Evolutionary conservation across 2,797 vertebrate genomes (phyloP).

Genomic region (Muscicapa comitata): DNA sequence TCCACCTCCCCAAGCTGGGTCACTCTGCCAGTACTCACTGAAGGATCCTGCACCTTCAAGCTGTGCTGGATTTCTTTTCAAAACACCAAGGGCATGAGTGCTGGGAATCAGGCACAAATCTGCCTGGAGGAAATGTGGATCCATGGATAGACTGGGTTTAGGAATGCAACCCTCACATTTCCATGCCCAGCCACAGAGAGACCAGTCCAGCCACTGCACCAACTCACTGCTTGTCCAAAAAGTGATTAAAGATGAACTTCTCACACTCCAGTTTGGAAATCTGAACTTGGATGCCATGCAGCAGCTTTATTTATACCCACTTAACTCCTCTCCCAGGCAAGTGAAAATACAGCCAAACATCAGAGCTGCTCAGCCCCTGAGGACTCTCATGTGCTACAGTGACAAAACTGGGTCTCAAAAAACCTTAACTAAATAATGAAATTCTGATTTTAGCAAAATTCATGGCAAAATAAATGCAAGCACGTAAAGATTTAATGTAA

Average conservation of each 20-base stretch:
- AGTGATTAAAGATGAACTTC: accelerated
- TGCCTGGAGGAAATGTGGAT: accelerated
- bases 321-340: background rate
- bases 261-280: background rate
- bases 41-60: background rate
- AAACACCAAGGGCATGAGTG: background rate
- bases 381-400: background rate
- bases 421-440: background rate
- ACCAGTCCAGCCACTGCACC: accelerated
- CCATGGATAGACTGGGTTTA: accelerated
- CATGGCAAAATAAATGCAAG: background rate
- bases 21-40: background rate
- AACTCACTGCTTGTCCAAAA: background rate
- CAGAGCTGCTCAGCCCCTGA: background rate
- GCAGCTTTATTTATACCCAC: background rate
- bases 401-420: background rate
- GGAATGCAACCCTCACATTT: background rate
- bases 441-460: background rate
- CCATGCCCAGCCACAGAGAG: accelerated
- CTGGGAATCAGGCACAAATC: background rate
- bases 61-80: background rate
- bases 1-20: background rate
- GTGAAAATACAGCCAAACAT: background rate
- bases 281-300: accelerated
- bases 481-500: background rate